Conservation (phyloP, 2,113 vertebrate genomes). For the Beaufortia kweichowensis region DNA sequence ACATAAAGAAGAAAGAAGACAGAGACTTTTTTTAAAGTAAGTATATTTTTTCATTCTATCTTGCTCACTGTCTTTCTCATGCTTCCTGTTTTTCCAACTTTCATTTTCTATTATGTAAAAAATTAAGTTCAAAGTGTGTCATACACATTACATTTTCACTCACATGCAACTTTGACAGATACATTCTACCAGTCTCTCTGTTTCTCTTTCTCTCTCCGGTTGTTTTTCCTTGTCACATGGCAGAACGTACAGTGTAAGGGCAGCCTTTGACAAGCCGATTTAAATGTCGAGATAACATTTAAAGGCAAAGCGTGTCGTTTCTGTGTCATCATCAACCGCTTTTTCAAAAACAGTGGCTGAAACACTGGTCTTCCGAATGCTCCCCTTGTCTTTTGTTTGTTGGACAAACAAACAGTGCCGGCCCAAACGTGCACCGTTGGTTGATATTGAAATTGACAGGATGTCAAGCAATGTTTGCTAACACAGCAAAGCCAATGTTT, state of each 20-base stretch:
- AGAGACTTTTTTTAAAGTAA: conserved; percentile 46
- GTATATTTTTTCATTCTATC: conserved; percentile 7
- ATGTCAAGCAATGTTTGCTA: too few species aligned
- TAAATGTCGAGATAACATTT: conserved; percentile 18
- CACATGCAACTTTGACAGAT: conserved; percentile 25
- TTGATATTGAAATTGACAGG: too few species aligned
- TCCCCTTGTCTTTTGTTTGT: too few species aligned
- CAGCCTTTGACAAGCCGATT: not conserved
- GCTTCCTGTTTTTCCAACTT: not conserved
- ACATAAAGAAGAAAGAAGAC: conserved; percentile 42
- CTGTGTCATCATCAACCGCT: not conserved
- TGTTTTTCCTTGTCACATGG: conserved; percentile 7
- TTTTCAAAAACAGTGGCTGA: not conserved
- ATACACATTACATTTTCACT: not conserved
- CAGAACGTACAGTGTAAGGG: not conserved
- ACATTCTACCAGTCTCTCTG: not conserved
- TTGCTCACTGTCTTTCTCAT: conserved; percentile 8
- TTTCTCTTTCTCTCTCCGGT: conserved; percentile 21
- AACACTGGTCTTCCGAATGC: too few species aligned
- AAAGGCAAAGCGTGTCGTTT: conserved; percentile 9
- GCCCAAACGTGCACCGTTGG: too few species aligned
- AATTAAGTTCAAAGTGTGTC: not conserved
- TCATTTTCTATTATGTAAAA: not conserved
- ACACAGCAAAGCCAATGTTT: not conserved
- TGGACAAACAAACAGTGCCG: too few species aligned